Evolutionary conservation across 2,888 invertebrate genomes (phyloP).

Genomic region (Sycophila texana): DNA sequence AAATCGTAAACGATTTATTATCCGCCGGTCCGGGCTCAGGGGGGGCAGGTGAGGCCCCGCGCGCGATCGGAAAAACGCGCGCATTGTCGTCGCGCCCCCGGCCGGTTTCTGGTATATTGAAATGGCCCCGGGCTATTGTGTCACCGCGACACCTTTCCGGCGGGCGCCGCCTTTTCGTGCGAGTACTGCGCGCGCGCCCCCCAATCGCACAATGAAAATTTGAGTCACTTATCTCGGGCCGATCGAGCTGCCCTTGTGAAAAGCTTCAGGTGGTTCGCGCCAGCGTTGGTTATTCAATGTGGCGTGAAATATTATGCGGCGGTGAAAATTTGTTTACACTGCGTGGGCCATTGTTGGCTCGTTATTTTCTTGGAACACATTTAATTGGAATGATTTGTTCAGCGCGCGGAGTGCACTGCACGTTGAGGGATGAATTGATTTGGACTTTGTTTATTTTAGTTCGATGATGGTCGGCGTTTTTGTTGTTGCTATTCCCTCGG

Average conservation of each 20-base stretch:
- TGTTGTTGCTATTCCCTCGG: too few species aligned
- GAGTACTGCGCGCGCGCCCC: background rate
- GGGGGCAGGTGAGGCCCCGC: background rate
- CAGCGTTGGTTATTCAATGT: slow-evolving; percentile 25
- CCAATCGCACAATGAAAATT: slow-evolving; percentile 40
- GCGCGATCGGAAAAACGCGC: slow-evolving; percentile 12
- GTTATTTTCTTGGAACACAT: background rate
- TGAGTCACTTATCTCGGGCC: slow-evolving; percentile 38
- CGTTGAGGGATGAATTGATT: too few species aligned
- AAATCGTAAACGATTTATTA: slow-evolving; percentile 44
- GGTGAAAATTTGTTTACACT: background rate
- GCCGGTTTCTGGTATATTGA: slow-evolving; percentile 33
- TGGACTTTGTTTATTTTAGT: too few species aligned
- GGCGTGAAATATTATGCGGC: slow-evolving; percentile 15
- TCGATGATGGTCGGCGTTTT: too few species aligned
- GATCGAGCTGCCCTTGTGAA: slow-evolving; percentile 35
- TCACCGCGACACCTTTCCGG: background rate
- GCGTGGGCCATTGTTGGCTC: background rate
- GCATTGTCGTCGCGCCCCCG: slow-evolving; percentile 4
- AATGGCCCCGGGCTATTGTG: background rate
- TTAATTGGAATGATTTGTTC: background rate
- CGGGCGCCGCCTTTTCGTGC: background rate
- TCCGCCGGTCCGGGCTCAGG: background rate
- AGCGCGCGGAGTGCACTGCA: too few species aligned
- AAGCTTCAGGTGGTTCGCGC: background rate